Percentiles rank a stretch among this genome's conserved stretches.
phyloP scores from a whole-genome alignment of 2,888 invertebrate genomes.

The Trichogramma evanescens region DNA sequence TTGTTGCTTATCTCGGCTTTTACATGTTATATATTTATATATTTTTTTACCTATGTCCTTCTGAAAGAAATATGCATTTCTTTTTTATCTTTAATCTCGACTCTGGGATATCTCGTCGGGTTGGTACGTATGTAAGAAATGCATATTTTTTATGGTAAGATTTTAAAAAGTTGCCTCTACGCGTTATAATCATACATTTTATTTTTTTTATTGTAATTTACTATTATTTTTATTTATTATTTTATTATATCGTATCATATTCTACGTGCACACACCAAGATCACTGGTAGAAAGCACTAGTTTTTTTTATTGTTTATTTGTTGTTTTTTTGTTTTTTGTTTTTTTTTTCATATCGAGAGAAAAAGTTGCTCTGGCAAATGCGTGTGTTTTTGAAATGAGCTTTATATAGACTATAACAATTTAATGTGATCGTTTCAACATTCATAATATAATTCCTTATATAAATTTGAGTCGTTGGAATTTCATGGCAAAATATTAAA shows the following conservation, averaged over 20 bases:
- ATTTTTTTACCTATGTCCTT: not conserved
- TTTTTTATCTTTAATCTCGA: too few species aligned
- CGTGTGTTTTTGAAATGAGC: too few species aligned
- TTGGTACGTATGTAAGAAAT: constrained; percentile 15
- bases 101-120: too few species aligned
- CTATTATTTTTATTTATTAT: constrained; percentile 8
- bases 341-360: not conserved
- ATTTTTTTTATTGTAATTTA: not conserved
- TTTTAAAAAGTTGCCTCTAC: constrained; percentile 14
- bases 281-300: constrained; percentile 18
- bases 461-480: too few species aligned
- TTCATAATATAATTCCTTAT: too few species aligned
- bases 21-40: constrained; percentile 9
- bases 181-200: constrained; percentile 7
- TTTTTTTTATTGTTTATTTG: constrained; percentile 5
- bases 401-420: too few species aligned
- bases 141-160: constrained; percentile 15
- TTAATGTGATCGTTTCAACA: too few species aligned
- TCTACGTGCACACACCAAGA: constrained; percentile 13
- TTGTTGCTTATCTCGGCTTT: constrained; percentile 7
- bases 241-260: constrained; percentile 2
- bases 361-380: not conserved
- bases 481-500: too few species aligned
- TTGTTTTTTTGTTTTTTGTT: not conserved
- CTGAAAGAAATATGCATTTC: too few species aligned